Evolutionary conservation across 2,888 invertebrate genomes (phyloP), one percentile per base, ranked within the genome.

Genomic region (Mongoloraphidia duomilia): DNA sequence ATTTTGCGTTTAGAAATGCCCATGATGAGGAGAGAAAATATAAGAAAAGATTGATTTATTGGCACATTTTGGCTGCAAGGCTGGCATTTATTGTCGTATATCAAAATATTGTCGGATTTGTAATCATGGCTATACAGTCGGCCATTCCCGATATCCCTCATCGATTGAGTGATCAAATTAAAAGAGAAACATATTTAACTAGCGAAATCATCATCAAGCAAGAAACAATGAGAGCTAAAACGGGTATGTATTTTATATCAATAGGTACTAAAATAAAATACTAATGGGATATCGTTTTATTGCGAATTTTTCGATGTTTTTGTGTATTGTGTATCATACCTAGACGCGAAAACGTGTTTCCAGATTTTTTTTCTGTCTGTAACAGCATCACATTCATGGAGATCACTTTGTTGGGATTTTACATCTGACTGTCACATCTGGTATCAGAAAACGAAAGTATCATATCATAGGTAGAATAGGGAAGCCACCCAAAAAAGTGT

Each of bases 51-150:
- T 65, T 76, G 49, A 73, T 79, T 46, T 85, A 80, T 65, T 88
- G 85, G 85, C 80, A 81, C 59, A 75, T 86, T 44, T 64, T 85
- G 53, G 82, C 82, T 8, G 81, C 80, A 60, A 69, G 84, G 51
- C 66, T 88, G 47, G 80, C 81, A 2, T 88, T 88, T 63, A 77
- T 88, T 38, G 80, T 86, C 4, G 71, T 84, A 1, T 87, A 84
- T 68, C 84, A 88, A 79, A 88, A 89, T 65, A 65, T 86, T 11
- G 84, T 89, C 35, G 75, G 80, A 40, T 68, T 84, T 50, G 68
- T 84, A 45, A 82, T 85, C 54, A 80, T 81, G 56, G 65, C 77
- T 9, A 75, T 88, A 4, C 79, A 84, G 49, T 87, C 84, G 81
- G 67, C 82, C 14, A 83, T 89, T 55, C 86, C 89, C 0, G 88